Evolutionary conservation across 1,140 invertebrate species (phyloP), one percentile per base, ranked within the genome.

Genomic region (Ditylenchus dipsaci): DNA sequence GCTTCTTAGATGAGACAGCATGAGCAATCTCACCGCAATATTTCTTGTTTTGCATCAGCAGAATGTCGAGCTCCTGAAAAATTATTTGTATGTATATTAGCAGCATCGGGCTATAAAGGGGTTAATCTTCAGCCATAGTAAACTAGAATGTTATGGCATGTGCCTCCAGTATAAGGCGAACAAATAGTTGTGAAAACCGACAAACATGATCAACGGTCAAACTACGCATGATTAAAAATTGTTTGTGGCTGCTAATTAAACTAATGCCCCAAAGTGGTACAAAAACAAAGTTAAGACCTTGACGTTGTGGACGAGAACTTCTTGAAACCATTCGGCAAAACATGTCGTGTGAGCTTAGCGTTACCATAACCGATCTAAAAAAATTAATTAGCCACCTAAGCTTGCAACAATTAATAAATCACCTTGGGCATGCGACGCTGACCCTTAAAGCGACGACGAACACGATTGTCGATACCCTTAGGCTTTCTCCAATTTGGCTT

Each of bases 401-500:
- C 3, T 11, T 38, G 11, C 11, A n/a, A n/a, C n/a, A n/a, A 38
- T 38, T 90, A 38, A 5, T 5, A 38, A 38, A 38, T 38, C 33
- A 38, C 33, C 33, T 95, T 71, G 53, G 96, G 96, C 95, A 99
- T 98, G 85, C 92, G 86, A 83, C 91, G 94, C 84, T 97, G 93
- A 27, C 96, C 96, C 89, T 97, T 98, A 87, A 98, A 99, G 75
- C 93, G 88, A 82, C 95, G 90, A 76, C 96, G 89, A 11, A 98
- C 95, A 87, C 95, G 89, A 89, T 98, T 99, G 86, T 99, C 96
- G 87, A 99, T 99, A 95, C 96, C 92, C 84, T 92, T 92, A 0
- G 92, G 92, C 86, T 92, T 93, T 77, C 92, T 87, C 92, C 91
- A 94, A 86, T 89, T 91, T 69, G 88, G 85, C 89, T 73, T 67